These are phyloP conservation scores for Aricia agestis DNA, from an alignment of 1,140 invertebrate genomes.

Conservation along the genomic window DNA sequence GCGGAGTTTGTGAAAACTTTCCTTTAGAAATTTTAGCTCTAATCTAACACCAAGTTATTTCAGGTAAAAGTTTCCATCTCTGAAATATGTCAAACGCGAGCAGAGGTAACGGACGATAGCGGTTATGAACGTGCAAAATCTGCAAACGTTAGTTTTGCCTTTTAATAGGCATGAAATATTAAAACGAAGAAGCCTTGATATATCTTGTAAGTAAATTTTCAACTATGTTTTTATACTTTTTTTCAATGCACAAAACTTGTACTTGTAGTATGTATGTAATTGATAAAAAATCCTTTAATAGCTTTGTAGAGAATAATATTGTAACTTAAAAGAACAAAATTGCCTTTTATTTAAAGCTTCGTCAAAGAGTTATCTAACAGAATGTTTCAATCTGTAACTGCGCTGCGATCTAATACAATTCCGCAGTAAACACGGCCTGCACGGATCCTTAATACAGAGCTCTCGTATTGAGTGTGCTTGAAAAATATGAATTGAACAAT, in stretches of 20 bases:
- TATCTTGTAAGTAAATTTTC: background rate
- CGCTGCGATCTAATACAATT: background rate
- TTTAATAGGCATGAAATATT: background rate
- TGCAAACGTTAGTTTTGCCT: background rate
- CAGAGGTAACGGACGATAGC: background rate
- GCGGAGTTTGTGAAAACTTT: background rate
- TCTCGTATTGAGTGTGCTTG: constrained; percentile 20
- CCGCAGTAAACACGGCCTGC: background rate
- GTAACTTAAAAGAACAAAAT: background rate
- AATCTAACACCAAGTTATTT: constrained; percentile 1
- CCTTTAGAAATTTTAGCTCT: constrained; percentile 1
- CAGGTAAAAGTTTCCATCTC: background rate
- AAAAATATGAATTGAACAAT: constrained; percentile 25
- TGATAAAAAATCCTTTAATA: no score
- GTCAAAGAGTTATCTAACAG: background rate
- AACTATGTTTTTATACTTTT: no score
- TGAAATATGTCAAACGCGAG: background rate
- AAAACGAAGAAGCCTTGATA: background rate
- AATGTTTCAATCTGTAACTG: background rate
- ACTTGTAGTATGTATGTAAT: no score
- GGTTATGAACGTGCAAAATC: background rate
- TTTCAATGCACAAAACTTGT: no score
- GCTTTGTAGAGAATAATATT: background rate
- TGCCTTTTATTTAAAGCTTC: background rate
- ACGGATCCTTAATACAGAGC: background rate